phyloP scores from a whole-genome alignment of 2,888 invertebrate species.

The Rhagonycha lutea region DNA sequence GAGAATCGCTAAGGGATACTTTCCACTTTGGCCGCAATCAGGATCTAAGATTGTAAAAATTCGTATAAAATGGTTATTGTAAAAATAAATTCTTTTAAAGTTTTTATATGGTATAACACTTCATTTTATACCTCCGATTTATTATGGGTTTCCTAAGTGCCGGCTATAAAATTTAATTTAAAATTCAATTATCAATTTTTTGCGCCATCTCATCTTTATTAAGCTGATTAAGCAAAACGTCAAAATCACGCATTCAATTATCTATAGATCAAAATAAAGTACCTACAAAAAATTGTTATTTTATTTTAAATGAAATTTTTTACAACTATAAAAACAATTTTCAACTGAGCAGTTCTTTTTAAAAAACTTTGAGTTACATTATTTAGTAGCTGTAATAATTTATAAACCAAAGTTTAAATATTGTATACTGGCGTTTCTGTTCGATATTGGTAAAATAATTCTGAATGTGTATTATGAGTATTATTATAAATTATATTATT shows the following conservation, averaged over 20 bases:
- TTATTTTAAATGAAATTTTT: neutral
- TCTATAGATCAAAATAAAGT: neutral
- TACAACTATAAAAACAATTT: neutral
- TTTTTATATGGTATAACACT: constrained; percentile 2
- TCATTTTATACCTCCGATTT: neutral
- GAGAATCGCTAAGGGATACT: constrained; percentile 31
- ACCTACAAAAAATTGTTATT: neutral
- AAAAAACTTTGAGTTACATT: neutral
- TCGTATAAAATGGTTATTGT: constrained; percentile 23
- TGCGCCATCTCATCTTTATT: neutral
- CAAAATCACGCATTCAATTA: neutral
- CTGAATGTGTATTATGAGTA: too few relatives aligned
- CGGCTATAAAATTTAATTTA: neutral
- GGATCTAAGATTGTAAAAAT: constrained; percentile 31
- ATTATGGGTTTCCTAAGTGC: neutral
- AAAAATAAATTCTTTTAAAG: constrained; percentile 14
- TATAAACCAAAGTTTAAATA: neutral
- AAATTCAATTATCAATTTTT: neutral
- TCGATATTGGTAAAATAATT: neutral
- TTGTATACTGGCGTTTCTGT: neutral
- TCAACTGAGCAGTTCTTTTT: neutral
- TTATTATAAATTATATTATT: neutral
- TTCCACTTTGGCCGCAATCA: constrained; percentile 34
- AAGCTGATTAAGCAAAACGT: neutral
- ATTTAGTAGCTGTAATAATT: neutral